Conservation (phyloP, 2,797 vertebrate genomes). For the Cryptoprocta ferox region DNA sequence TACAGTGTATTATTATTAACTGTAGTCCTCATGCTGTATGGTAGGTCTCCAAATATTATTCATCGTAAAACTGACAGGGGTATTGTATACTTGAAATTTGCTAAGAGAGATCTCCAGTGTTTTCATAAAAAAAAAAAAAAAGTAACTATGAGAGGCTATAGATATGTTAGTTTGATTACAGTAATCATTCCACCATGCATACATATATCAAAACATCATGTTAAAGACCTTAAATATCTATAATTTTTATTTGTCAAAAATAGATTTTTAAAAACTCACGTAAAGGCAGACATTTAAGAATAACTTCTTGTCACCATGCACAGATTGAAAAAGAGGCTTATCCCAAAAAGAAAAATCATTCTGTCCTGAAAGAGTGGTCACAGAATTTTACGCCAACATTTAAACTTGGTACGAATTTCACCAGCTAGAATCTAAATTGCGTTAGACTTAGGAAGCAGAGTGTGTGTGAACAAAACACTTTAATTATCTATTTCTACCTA, state of each 20-base stretch:
- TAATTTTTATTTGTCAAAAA: background rate
- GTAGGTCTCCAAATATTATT: background rate
- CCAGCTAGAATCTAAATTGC: background rate
- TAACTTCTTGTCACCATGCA: conserved; percentile 18
- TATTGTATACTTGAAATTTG: background rate
- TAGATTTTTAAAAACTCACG: background rate
- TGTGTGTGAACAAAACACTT: background rate
- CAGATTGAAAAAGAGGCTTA: conserved; percentile 2
- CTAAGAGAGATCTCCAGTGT: background rate
- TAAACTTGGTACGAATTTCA: conserved; percentile 33
- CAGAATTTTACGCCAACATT: background rate
- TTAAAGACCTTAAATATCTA: background rate
- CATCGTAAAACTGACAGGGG: background rate
- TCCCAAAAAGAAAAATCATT: conserved; percentile 11
- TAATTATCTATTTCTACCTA: background rate
- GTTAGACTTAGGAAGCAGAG: background rate
- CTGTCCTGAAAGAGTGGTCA: background rate
- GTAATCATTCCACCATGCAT: background rate
- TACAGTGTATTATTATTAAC: background rate
- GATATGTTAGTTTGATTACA: background rate
- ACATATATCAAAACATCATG: background rate
- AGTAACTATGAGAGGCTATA: background rate
- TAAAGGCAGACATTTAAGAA: background rate
- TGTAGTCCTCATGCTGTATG: background rate
- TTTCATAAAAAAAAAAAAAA: background rate